phyloP scores from a whole-genome alignment of 2,113 vertebrate genomes.

The Alligator mississippiensis region DNA sequence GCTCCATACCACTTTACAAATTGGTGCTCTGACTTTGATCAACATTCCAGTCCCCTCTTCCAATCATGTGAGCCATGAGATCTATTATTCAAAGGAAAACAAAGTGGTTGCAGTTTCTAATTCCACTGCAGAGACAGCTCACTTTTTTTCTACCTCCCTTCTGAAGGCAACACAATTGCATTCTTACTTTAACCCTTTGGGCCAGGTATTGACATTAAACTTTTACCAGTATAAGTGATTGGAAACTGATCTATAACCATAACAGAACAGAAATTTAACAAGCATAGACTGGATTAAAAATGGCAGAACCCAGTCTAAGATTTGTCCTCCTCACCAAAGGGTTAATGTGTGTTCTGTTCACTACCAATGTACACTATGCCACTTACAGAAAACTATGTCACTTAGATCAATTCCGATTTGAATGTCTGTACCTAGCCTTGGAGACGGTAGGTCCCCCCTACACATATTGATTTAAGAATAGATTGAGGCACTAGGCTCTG shows the following conservation, averaged over 20 bases:
- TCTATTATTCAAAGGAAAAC: background rate
- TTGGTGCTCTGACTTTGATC: background rate
- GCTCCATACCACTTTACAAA: background rate
- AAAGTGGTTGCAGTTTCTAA: background rate
- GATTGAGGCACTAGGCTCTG: background rate
- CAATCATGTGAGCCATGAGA: background rate
- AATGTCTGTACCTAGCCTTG: too few relatives aligned
- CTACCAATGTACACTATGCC: too few relatives aligned
- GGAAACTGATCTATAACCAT: too few relatives aligned
- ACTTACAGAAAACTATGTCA: too few relatives aligned
- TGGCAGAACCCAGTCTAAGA: too few relatives aligned
- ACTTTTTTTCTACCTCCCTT: background rate
- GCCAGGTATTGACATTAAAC: background rate
- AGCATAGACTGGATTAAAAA: too few relatives aligned
- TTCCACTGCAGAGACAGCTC: background rate
- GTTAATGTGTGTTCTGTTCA: too few relatives aligned
- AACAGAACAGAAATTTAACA: too few relatives aligned
- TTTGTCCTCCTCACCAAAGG: too few relatives aligned
- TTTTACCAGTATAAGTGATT: too few relatives aligned
- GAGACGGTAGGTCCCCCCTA: background rate
- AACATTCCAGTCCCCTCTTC: accelerated
- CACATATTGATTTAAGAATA: background rate
- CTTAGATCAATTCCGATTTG: too few relatives aligned
- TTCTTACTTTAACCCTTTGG: background rate
- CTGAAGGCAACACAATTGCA: background rate